Evolutionary conservation across 2,797 vertebrate genomes (phyloP), one percentile per base, ranked within the genome.

Genomic region (Micrastur ruficollis): DNA sequence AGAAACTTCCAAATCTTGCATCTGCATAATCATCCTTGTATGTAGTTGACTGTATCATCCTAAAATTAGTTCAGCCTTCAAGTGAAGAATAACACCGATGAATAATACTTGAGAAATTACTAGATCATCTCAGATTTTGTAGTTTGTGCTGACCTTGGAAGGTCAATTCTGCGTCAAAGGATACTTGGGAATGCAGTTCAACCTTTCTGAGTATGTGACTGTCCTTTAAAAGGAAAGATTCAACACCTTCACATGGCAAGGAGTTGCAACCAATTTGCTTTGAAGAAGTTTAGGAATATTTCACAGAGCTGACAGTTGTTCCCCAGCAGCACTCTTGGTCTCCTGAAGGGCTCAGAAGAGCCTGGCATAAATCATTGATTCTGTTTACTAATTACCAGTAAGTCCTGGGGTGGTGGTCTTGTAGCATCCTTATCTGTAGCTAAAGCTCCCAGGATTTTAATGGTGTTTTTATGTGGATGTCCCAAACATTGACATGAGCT

Each of bases 1-100:
- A 74, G 87, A 86, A 91, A 31, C 62, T 29, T 55, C 84, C 50
- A 44, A 26, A 25, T 72, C 56, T 47, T 4, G 6, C 4, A 1
- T 72, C 73, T 96, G 38, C 11, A 17, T 52, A 65, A 68, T 93
- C 53, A 66, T 59, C 58, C 58, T 73, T 92, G 67, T 32, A 31
- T 18, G 23, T 44, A 4, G 14, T 74, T 87, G 74, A 71, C 61
- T 95, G 44, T 81, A 38, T 66, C 62, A 42, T 67, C 66, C 80
- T 95, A 86, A 84, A 95, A 84, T 90, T 36, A 95, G 70, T 52
- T 81, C 67, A 81, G 63, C 75, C 56, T 92, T 90, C 12, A 16
- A 86, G n/a, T 56, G 71, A 72, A 82, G 74, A 80, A 79, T 90
- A 87, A 16, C 0, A 2, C 58, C 6, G 7, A 23, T 84, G 62